A percentile compares a stretch with the other conserved stretches of the same genome.
These are phyloP conservation scores for Aphrocallistes beatrix DNA, from an alignment of 37 sponge, comb jelly and placozoan genomes.

Conservation along the genomic window DNA sequence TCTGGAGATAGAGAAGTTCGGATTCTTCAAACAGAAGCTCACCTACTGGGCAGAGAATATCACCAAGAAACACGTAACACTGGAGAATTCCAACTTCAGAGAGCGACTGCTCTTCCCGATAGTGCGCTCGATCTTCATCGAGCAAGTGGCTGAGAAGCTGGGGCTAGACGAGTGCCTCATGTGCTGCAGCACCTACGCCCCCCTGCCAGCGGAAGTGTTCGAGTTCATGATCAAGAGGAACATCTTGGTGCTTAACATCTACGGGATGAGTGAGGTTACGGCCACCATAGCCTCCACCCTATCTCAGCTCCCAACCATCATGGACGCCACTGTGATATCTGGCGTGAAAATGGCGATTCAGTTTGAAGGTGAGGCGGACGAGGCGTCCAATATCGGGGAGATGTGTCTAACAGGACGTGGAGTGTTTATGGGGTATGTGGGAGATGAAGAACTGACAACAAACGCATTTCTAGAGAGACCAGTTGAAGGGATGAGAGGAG, in stretches of 20 bases:
- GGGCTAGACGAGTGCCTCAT: neutral
- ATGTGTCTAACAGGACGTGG: neutral
- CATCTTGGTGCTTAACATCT: neutral
- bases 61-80: neutral
- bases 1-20: neutral
- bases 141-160: neutral
- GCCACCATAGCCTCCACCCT: neutral
- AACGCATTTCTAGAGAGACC: neutral
- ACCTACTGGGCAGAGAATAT: neutral
- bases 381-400: neutral
- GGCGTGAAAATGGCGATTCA: too few relatives aligned
- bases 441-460: neutral
- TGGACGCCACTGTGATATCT: too few relatives aligned
- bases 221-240: conserved; percentile 1
- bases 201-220: neutral
- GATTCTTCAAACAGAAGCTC: neutral
- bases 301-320: too few relatives aligned
- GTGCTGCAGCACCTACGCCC: conserved; percentile 4
- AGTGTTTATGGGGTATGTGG: neutral
- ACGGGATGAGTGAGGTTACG: neutral
- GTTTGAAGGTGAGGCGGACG: too few relatives aligned
- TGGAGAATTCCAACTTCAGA: neutral
- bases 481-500: too few relatives aligned
- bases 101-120: neutral
- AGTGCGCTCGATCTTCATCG: neutral